Conservation (phyloP, 2,888 invertebrate species). For the Drosophila conformis region DNA sequence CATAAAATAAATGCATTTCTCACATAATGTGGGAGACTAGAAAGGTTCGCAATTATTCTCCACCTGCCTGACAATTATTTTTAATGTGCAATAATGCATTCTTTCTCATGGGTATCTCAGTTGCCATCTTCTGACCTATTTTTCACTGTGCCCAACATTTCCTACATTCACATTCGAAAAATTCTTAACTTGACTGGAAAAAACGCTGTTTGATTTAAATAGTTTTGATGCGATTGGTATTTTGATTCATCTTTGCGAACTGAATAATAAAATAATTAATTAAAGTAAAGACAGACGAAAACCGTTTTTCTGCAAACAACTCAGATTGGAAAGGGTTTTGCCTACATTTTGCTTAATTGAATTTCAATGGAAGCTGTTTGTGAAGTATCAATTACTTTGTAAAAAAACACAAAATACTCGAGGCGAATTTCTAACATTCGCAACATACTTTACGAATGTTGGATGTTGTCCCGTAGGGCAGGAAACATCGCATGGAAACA, state of each 20-base stretch:
- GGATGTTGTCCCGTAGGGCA: not conserved
- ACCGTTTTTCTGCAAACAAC: not conserved
- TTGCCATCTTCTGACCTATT: not conserved
- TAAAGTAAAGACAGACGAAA: not conserved
- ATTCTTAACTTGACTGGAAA: not conserved
- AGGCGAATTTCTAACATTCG: not conserved
- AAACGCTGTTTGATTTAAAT: not conserved
- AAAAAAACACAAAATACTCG: not conserved
- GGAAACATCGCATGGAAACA: not conserved
- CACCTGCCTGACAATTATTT: not conserved
- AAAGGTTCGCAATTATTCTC: not conserved
- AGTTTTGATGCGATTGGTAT: not conserved
- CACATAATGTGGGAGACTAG: too few species aligned
- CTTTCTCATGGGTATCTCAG: not conserved
- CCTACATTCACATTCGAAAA: not conserved
- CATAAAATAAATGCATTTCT: slow-evolving; percentile 19
- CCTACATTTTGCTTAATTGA: not conserved
- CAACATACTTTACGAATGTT: not conserved
- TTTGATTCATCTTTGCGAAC: not conserved
- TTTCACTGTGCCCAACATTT: not conserved
- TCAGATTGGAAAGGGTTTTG: not conserved
- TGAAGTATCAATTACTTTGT: not conserved
- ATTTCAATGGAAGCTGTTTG: not conserved
- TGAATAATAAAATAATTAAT: not conserved
- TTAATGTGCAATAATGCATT: not conserved